These are phyloP conservation scores for Vandiemenella viatica DNA, from an alignment of 2,888 invertebrate genomes.

Conservation along the genomic window DNA sequence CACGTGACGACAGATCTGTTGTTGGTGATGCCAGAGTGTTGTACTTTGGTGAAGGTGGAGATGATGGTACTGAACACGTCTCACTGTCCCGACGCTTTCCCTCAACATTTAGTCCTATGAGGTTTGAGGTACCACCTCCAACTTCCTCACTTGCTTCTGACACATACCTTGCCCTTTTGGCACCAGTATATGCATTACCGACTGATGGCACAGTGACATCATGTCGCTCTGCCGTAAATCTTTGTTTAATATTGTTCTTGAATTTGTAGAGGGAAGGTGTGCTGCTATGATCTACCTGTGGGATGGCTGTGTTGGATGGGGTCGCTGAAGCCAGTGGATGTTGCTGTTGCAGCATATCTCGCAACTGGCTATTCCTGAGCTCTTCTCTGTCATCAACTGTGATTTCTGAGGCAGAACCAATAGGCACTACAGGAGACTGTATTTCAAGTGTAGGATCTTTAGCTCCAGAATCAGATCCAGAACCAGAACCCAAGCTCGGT, in stretches of 20 bases:
- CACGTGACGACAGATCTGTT: conserved; percentile 1
- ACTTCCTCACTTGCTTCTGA: background rate
- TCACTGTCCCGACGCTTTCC: conserved; percentile 13
- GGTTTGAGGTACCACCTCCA: background rate
- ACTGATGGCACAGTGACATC: background rate
- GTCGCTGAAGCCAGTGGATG: conserved; percentile 9
- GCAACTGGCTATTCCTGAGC: conserved; percentile 24
- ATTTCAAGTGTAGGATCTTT: background rate
- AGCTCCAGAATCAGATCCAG: background rate
- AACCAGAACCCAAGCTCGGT: background rate
- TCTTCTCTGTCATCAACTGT: background rate
- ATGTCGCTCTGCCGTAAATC: conserved; percentile 41
- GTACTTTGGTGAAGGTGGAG: background rate
- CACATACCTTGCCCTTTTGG: conserved; percentile 1
- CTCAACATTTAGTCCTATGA: background rate
- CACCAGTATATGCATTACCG: background rate
- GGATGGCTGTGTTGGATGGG: background rate
- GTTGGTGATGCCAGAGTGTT: conserved; percentile 2
- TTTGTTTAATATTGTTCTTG: conserved; percentile 83
- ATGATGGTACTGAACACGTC: conserved; percentile 10
- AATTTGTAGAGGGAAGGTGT: conserved; percentile 53
- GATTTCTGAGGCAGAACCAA: background rate
- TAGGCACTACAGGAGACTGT: too few relatives aligned
- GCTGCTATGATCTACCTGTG: background rate
- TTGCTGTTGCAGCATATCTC: conserved; percentile 25